phyloP scores from a whole-genome alignment of 2,797 vertebrate species.

The Cephalopachus bancanus region DNA sequence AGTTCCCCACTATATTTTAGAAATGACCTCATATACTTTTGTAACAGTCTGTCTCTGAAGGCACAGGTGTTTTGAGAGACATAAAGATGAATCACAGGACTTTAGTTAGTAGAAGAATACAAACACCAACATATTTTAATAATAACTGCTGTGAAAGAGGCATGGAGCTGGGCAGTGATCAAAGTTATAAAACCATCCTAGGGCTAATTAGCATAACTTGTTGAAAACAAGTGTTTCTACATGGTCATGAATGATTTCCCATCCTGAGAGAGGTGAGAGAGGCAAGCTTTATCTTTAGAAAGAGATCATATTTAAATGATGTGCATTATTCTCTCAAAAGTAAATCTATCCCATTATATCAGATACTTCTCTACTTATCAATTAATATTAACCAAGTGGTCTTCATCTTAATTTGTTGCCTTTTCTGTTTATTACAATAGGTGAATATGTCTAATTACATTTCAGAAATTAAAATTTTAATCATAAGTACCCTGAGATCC shows the following conservation, averaged over 20 bases:
- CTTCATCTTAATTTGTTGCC: neutral
- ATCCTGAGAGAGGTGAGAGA: neutral
- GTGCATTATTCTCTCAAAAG: neutral
- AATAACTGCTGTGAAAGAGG: neutral
- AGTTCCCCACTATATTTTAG: neutral
- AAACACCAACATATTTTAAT: neutral
- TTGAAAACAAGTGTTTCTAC: neutral
- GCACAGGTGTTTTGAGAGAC: neutral
- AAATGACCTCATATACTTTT: neutral
- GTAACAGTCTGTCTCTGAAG: neutral
- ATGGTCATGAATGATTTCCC: neutral
- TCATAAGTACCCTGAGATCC: neutral
- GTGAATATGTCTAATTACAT: neutral
- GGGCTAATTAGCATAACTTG: neutral
- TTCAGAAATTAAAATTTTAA: slow-evolving; percentile 18
- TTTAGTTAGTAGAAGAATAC: neutral
- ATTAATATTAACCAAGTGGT: neutral
- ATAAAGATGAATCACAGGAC: neutral
- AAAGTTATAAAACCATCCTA: neutral
- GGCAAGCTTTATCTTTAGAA: neutral
- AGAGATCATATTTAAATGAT: neutral
- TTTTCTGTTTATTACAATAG: neutral
- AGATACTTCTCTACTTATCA: neutral
- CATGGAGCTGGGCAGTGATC: neutral
- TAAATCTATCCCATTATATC: neutral